Evolutionary conservation across 2,888 invertebrate species (phyloP).

Genomic region (Drosophila crucigera): DNA sequence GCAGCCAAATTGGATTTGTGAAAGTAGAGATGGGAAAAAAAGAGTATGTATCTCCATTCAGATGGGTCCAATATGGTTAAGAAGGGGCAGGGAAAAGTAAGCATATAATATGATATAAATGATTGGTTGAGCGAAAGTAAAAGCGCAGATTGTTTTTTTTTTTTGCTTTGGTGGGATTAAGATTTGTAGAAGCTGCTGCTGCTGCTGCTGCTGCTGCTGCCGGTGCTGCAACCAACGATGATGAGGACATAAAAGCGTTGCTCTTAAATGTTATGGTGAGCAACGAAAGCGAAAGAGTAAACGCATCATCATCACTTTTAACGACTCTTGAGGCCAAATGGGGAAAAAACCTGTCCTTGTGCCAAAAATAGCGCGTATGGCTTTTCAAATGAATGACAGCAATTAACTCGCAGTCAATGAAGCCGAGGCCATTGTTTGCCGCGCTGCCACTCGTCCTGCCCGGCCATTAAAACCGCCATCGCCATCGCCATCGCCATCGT

Average conservation of each 20-base stretch:
- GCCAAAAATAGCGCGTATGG: conserved; percentile 68
- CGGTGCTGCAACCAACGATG: conserved; percentile 33
- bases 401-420: conserved; percentile 79
- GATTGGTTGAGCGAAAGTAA: conserved; percentile 51
- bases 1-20: conserved; percentile 79
- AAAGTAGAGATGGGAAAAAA: conserved; percentile 36
- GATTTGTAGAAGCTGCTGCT: conserved; percentile 41
- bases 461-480: conserved; percentile 63
- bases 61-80: conserved; percentile 16
- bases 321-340: conserved; percentile 49
- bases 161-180: conserved; percentile 41
- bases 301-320: conserved; percentile 77
- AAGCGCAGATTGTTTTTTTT: conserved; percentile 53
- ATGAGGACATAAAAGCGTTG: conserved; percentile 52
- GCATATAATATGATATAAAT: conserved; percentile 66
- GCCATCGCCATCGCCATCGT: conserved; percentile 26
- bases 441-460: conserved; percentile 12
- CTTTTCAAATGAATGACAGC: conserved; percentile 81
- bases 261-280: conserved; percentile 56
- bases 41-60: conserved; percentile 23
- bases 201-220: conserved; percentile 11
- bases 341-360: conserved; percentile 15
- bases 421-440: conserved; percentile 69
- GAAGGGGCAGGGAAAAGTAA: conserved; percentile 39
- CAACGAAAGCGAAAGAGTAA: conserved; percentile 64